These are phyloP conservation scores for Dicyrtoma fusca DNA, from an alignment of 2,888 invertebrate species.

Conservation along the genomic window DNA sequence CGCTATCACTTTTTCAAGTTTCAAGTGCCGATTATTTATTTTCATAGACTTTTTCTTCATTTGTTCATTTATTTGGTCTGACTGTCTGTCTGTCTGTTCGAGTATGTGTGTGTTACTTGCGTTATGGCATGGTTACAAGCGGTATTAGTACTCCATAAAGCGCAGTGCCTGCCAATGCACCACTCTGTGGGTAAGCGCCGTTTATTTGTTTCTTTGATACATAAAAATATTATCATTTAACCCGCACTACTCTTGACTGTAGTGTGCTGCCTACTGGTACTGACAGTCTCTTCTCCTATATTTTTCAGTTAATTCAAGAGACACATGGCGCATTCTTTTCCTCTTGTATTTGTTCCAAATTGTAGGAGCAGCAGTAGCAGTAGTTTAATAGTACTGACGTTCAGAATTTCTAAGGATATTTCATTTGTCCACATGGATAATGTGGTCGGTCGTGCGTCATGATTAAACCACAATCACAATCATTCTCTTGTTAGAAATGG, in stretches of 20 bases:
- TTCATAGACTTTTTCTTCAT: constrained; percentile 19
- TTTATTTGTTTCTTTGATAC: not conserved
- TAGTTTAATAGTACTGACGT: too few species aligned
- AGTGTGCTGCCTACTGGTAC: not conserved
- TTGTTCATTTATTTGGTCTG: not conserved
- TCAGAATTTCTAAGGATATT: not conserved
- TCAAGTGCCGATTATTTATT: constrained; percentile 13
- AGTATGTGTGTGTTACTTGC: too few species aligned
- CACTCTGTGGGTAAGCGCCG: too few species aligned
- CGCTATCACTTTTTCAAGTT: constrained; percentile 8
- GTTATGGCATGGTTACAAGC: too few species aligned
- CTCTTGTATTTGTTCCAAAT: not conserved
- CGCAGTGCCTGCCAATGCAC: too few species aligned
- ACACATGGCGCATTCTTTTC: not conserved
- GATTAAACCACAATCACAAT: constrained; percentile 31
- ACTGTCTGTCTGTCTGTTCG: too few species aligned
- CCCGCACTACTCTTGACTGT: constrained; percentile 10
- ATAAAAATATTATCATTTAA: constrained; percentile 22
- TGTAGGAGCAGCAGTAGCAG: too few species aligned
- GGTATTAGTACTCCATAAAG: too few species aligned
- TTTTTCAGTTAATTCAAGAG: not conserved
- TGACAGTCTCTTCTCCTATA: too few species aligned
- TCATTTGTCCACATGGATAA: constrained; percentile 7
- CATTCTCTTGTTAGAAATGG: constrained; percentile 28
- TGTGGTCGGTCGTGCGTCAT: constrained; percentile 29